Evolutionary conservation across 2,888 invertebrate genomes (phyloP), one percentile per base, ranked within the genome.

Genomic region (Argyra leucocephala): DNA sequence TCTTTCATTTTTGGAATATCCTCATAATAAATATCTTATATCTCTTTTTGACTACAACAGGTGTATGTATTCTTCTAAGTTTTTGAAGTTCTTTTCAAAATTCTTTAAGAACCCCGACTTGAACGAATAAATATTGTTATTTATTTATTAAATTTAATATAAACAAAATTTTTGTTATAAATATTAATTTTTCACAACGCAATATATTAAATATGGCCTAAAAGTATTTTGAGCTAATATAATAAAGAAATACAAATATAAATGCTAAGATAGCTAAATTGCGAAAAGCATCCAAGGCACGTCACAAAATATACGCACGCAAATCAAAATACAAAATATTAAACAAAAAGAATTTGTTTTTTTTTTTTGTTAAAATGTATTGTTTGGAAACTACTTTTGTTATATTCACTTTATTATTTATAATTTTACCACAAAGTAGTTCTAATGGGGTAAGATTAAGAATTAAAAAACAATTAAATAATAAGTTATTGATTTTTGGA

Each of bases 271-370:
- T 48, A 48, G 12, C 6, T 37, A 37, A 48, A 48, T 2, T 5
- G n/a, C n/a, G 5, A 48, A 5, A 48, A 48, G 48, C 48, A 48
- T 48, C 15, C 48, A 48, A 48, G 48, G 48, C 48, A 48, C 48
- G 48, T 48, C 48, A 48, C n/a, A 48, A 48, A 48, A 18, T 48
- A 18, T 48, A 48, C 48, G 48, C 48, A 48, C 48, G 48, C 48
- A 48, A 48, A 48, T 7, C 48, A 48, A 31, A 31, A 31, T 6
- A 26, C 4, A 26, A 31, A 31, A 31, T 31, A 10, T 4, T 31
- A 31, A 31, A n/a, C 10, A 31, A 37, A 37, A 48, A 48, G 48
- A 5, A 48, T 48, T 15, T 18, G 15, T 15, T 48, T 48, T 37
- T 37, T 37, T 37, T 18, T 48, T n/a, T n/a, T n/a, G n/a, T 15